Percentiles rank a stretch among this genome's conserved stretches.
Conservation (phyloP, 2,888 invertebrate genomes). For the Drosophila atripex region DNA sequence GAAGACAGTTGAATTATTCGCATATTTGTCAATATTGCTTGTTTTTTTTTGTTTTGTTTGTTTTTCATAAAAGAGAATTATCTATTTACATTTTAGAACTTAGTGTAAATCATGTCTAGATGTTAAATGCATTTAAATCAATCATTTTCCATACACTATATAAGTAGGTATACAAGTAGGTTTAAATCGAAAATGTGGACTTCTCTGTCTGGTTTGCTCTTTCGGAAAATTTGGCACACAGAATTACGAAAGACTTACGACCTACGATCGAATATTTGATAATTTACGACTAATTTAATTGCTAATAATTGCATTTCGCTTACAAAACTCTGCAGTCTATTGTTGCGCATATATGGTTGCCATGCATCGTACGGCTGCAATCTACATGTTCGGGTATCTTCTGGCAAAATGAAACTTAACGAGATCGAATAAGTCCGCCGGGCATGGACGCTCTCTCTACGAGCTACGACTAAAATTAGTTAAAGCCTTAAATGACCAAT, state of each 20-base stretch:
- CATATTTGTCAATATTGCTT: conserved; percentile 52
- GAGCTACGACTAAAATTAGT: conserved; percentile 54
- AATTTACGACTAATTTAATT: conserved; percentile 44
- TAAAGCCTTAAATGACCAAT: conserved; percentile 56
- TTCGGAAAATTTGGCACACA: conserved; percentile 67
- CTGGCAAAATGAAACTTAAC: conserved; percentile 70
- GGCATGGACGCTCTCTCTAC: conserved; percentile 39
- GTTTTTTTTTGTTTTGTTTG: too few species aligned
- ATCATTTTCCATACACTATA: conserved; percentile 5
- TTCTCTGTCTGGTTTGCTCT: conserved; percentile 25
- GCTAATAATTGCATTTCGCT: conserved; percentile 43
- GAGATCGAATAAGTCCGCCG: conserved; percentile 57
- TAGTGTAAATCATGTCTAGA: conserved; percentile 34
- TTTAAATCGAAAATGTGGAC: conserved; percentile 23
- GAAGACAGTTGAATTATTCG: conserved; percentile 51
- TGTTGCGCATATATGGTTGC: conserved; percentile 52
- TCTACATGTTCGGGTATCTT: conserved; percentile 42
- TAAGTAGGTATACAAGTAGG: conserved; percentile 10
- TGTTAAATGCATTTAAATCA: conserved; percentile 39
- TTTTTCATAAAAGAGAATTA: conserved; percentile 22
- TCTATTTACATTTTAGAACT: conserved; percentile 50
- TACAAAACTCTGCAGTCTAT: conserved; percentile 67
- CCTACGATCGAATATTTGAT: conserved; percentile 27
- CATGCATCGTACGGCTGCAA: conserved; percentile 21
- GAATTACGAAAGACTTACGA: conserved; percentile 41